Percentiles rank a stretch among this genome's conserved stretches.
phyloP scores from a whole-genome alignment of 2,888 invertebrate species.

The Oscheius sp. region DNA sequence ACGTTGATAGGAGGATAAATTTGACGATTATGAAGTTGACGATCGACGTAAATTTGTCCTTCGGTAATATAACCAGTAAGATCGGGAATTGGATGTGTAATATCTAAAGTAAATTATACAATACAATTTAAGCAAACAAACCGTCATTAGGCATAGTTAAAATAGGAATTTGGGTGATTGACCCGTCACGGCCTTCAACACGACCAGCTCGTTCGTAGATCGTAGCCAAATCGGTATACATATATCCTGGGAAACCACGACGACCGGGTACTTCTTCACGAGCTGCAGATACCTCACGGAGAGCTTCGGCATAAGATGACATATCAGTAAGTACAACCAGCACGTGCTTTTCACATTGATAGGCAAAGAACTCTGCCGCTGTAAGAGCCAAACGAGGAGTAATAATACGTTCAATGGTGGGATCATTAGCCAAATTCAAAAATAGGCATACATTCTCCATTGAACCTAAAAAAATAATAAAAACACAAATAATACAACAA shows the following conservation, averaged over 20 bases:
- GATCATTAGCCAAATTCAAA: constrained; percentile 99
- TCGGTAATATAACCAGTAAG: constrained; percentile 99
- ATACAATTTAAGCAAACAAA: constrained; percentile 56
- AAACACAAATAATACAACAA: not conserved
- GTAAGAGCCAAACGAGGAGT: constrained; percentile 97
- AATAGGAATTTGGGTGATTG: constrained; percentile 99
- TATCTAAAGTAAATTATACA: constrained; percentile 79
- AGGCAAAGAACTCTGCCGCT: constrained; percentile 98
- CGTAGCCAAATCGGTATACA: constrained; percentile 99
- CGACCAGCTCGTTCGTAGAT: constrained; percentile 99
- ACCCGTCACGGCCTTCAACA: constrained; percentile 97
- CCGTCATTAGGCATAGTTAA: constrained; percentile 99
- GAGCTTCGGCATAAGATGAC: constrained; percentile 99
- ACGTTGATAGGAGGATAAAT: constrained; percentile 99
- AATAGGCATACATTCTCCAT: constrained; percentile 99
- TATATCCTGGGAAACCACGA: constrained; percentile 99
- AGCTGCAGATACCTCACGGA: constrained; percentile 97
- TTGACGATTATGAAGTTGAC: constrained; percentile 94
- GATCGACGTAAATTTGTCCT: constrained; percentile 98
- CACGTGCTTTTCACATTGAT: constrained; percentile 99
- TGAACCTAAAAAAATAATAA: constrained; percentile 76
- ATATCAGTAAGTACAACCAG: constrained; percentile 98
- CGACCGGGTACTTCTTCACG: constrained; percentile 99
- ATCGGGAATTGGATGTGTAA: constrained; percentile 99
- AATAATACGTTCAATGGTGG: constrained; percentile 99